Percentiles rank a stretch among this genome's conserved stretches.
Evolutionary conservation across 2,888 invertebrate species (phyloP).

Genomic region (Nomada goodeniana): DNA sequence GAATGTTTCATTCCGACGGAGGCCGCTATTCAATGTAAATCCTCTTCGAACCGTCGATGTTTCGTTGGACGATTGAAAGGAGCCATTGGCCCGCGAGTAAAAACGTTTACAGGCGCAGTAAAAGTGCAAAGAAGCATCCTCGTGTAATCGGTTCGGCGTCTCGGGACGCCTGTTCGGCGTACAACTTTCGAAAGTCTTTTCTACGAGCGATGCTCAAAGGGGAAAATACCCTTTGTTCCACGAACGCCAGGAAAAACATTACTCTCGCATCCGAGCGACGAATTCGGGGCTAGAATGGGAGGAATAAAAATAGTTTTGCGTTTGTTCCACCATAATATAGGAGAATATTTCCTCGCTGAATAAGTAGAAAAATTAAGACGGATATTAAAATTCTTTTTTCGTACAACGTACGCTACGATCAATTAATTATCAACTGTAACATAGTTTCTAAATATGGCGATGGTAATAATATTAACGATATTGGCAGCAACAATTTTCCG

Average conservation of each 20-base stretch:
- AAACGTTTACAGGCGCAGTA: conserved; percentile 38
- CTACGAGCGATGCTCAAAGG: not conserved
- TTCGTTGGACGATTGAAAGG: conserved; percentile 22
- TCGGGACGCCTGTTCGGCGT: conserved; percentile 2
- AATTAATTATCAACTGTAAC: too few relatives aligned
- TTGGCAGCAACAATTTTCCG: too few relatives aligned
- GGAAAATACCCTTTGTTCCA: not conserved
- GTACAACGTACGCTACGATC: too few relatives aligned
- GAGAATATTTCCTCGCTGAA: too few relatives aligned
- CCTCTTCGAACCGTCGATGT: not conserved
- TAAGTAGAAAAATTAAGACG: too few relatives aligned
- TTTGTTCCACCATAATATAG: too few relatives aligned
- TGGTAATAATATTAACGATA: too few relatives aligned
- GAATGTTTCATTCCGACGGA: conserved; percentile 41
- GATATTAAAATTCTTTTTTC: too few relatives aligned
- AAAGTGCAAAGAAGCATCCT: conserved; percentile 31
- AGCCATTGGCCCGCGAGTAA: conserved; percentile 26
- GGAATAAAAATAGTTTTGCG: not conserved
- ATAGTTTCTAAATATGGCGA: too few relatives aligned
- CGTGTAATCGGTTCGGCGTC: conserved; percentile 37
- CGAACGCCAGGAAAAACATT: not conserved
- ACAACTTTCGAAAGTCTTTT: not conserved
- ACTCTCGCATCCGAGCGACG: too few relatives aligned
- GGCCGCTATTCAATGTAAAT: conserved; percentile 42
- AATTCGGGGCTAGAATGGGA: not conserved